phyloP scores from a whole-genome alignment of 2,113 vertebrate species.

The Ceyx cyanopectus region DNA sequence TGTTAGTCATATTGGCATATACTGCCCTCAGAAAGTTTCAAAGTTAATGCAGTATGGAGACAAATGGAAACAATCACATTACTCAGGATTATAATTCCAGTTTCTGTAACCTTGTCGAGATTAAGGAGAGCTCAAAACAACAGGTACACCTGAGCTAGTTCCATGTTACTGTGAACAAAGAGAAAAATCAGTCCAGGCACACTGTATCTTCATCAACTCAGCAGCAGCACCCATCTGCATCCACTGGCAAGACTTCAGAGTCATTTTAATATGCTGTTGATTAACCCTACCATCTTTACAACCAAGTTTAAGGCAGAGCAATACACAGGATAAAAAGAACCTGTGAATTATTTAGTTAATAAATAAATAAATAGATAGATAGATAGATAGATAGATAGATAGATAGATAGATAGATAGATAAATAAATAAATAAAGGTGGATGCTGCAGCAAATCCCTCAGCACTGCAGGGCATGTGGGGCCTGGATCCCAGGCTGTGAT shows the following conservation, averaged over 20 bases:
- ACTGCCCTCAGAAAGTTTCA: not conserved
- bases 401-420: too few species aligned
- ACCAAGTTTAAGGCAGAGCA: not conserved
- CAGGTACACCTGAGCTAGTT: not conserved
- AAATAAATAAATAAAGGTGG: not conserved
- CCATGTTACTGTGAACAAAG: slow-evolving; percentile 10
- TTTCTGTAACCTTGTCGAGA: not conserved
- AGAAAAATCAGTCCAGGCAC: not conserved
- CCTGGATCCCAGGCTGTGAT: not conserved
- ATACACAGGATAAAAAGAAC: slow-evolving; percentile 15
- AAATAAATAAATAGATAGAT: too few species aligned
- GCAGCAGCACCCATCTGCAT: slow-evolving; percentile 47
- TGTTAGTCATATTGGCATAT: not conserved
- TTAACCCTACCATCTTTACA: not conserved
- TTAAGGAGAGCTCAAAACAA: not conserved
- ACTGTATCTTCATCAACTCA: not conserved
- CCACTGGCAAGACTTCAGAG: slow-evolving; percentile 35
- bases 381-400: too few species aligned
- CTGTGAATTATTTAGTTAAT: not conserved
- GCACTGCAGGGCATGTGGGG: slow-evolving; percentile 33
- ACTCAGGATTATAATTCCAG: not conserved
- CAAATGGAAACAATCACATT: not conserved
- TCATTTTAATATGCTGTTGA: not conserved
- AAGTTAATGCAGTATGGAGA: not conserved
- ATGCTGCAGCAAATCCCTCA: slow-evolving; percentile 36